Conservation (phyloP, 1,140 invertebrate species). For the Ptiloglossa arizonensis region DNA sequence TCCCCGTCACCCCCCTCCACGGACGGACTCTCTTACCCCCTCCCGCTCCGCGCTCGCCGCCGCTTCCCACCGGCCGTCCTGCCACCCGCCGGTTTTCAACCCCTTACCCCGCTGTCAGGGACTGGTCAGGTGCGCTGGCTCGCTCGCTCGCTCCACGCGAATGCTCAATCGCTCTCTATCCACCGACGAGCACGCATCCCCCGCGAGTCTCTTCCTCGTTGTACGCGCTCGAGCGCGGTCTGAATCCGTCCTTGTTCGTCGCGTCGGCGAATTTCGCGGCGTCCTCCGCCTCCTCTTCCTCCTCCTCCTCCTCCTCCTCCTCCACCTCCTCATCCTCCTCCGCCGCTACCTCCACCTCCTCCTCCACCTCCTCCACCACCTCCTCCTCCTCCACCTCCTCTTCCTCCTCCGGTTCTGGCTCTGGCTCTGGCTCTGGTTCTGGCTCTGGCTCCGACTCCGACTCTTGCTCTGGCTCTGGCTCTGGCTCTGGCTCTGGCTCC, state of each 20-base stretch:
- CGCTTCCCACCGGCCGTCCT: constrained; percentile 37
- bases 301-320: constrained; percentile 36
- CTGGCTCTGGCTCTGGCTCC: constrained; percentile 57
- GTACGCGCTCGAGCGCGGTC: constrained; percentile 55
- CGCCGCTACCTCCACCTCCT: constrained; percentile 26
- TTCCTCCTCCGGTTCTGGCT: constrained; percentile 38
- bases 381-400: constrained; percentile 38
- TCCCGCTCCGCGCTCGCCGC: constrained; percentile 10
- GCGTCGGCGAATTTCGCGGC: constrained; percentile 76
- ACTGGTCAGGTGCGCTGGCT: constrained; percentile 62
- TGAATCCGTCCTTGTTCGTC: constrained; percentile 71
- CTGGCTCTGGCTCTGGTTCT: constrained; percentile 48
- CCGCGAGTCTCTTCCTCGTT: constrained; percentile 59
- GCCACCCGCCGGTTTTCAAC: constrained; percentile 51
- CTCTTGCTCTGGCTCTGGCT: too few relatives aligned
- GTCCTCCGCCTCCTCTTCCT: constrained; percentile 53
- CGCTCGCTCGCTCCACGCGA: constrained; percentile 36
- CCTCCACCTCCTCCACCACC: constrained; percentile 47
- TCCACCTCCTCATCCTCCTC: constrained; percentile 22
- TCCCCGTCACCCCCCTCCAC: constrained; percentile 47
- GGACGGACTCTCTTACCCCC: constrained; percentile 27
- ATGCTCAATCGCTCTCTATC: constrained; percentile 63
- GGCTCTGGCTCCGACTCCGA: constrained; percentile 45
- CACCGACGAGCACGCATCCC: constrained; percentile 63
- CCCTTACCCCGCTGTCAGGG: constrained; percentile 38